Base-by-base conservation (phyloP, 2,797 vertebrate species). In the Molothrus aeneus region DNA sequence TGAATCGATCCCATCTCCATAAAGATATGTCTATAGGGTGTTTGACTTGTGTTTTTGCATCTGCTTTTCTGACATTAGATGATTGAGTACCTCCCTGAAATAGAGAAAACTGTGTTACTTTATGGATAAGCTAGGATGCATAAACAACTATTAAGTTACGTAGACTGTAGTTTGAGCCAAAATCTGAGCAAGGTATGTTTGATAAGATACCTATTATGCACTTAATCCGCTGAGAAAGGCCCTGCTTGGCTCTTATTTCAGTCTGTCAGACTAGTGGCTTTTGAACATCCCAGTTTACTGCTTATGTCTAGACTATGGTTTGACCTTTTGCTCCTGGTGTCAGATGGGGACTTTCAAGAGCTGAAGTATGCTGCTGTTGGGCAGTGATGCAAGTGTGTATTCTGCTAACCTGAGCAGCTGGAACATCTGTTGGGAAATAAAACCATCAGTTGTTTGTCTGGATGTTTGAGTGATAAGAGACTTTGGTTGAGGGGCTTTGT, bases 291-390 rank as follows among this genome's bases (percentile, higher is more conserved):
- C 70, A n/a, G 51, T 95, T 96, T 96, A 96, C 85, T 68, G 85
- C 92, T 72, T 84, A 77, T 92, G 92, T 95, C 95, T 96, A 88
- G 92, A 96, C 95, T 94, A 95, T 24, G 87, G 91, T 91, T 93
- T 96, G 95, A 88, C 96, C 92, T 95, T 95, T 96, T 95, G 87
- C 75, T 93, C 91, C 77, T 45, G 29, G 81, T 93, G 87, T 95
- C 92, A 89, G 78, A 82, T 77, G 57, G 86, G 95, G 80, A 88
- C 78, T 96, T 95, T 64, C 92, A 94, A 92, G 77, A 91, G 45
- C 48, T 50, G 16, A 24, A 88, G 47, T 79, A 70, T 90, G 70
- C 43, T 92, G 77, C 66, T 88, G 54, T 86, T 86, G 92, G 59
- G 63, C 72, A 81, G 79, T 72, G 77, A 53, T 63, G 66, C 81